Conservation (phyloP, 2,113 vertebrate genomes). For the Oreocharis arfaki region DNA sequence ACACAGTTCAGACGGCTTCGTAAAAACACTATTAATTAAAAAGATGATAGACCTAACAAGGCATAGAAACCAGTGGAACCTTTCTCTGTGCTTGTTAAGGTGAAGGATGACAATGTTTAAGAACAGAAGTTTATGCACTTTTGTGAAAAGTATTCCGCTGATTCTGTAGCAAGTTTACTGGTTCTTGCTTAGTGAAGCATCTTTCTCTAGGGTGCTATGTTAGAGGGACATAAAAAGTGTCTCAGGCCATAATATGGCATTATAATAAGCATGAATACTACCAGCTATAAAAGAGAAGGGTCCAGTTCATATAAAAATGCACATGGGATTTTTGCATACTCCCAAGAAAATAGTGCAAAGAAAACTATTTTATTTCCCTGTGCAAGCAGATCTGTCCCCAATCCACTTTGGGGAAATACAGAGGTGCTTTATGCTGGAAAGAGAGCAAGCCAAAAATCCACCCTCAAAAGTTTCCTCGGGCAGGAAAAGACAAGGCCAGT, state of each 20-base stretch:
- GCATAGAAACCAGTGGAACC: slow-evolving; percentile 83
- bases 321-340: slow-evolving; percentile 57
- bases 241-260: slow-evolving; percentile 53
- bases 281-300: slow-evolving; percentile 64
- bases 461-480: background rate
- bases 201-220: slow-evolving; percentile 60
- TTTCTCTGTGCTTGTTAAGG: slow-evolving; percentile 73
- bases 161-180: slow-evolving; percentile 47
- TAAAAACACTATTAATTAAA: slow-evolving; percentile 99
- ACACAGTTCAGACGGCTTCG: slow-evolving; percentile 97
- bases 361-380: slow-evolving; percentile 45
- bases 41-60: slow-evolving; percentile 98
- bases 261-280: slow-evolving; percentile 61
- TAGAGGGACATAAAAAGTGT: slow-evolving; percentile 54
- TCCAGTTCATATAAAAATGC: slow-evolving; percentile 68
- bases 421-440: slow-evolving; percentile 1
- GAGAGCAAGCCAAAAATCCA: background rate
- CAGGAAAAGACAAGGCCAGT: background rate
- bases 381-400: slow-evolving; percentile 24
- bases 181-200: slow-evolving; percentile 55
- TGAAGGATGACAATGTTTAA: slow-evolving; percentile 70
- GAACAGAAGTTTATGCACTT: slow-evolving; percentile 66
- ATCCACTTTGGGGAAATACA: slow-evolving; percentile 25
- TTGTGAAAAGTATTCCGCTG: slow-evolving; percentile 26
- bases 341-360: slow-evolving; percentile 31